These are phyloP conservation scores for Condylostylus longicornis DNA, from an alignment of 1,140 invertebrate genomes.

Conservation along the genomic window DNA sequence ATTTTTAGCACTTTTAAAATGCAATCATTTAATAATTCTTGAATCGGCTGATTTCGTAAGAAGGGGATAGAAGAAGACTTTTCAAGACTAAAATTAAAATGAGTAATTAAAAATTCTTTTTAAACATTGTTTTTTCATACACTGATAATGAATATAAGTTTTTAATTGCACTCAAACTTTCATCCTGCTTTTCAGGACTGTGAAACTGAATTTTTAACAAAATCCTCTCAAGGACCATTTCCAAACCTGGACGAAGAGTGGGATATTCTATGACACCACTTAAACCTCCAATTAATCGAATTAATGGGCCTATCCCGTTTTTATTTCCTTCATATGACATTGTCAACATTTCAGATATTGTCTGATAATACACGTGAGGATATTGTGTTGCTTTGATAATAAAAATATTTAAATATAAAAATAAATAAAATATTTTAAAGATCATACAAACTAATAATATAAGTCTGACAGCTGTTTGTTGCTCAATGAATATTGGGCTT, in stretches of 20 bases:
- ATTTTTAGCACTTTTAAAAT: constrained; percentile 27
- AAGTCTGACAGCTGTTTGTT: constrained; percentile 36
- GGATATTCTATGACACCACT: constrained; percentile 34
- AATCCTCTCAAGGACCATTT: constrained; percentile 32
- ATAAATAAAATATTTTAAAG: not conserved
- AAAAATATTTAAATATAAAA: not conserved
- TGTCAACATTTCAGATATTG: constrained; percentile 23
- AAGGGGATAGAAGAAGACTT: constrained; percentile 19
- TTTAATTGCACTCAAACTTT: constrained; percentile 24
- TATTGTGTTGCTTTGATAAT: constrained; percentile 22
- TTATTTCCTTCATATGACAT: constrained; percentile 20
- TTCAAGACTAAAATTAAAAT: constrained; percentile 16
- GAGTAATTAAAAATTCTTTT: too few relatives aligned
- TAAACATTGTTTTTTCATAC: too few relatives aligned
- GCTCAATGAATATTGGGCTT: constrained; percentile 22
- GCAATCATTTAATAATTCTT: constrained; percentile 22
- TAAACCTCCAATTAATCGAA: constrained; percentile 33
- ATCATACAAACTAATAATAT: constrained; percentile 25
- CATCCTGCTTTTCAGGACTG: constrained; percentile 12
- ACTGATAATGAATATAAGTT: constrained; percentile 22
- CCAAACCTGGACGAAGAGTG: constrained; percentile 32
- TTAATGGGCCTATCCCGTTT: constrained; percentile 33
- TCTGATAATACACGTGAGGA: constrained; percentile 28
- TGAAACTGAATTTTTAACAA: constrained; percentile 24
- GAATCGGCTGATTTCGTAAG: constrained; percentile 14